Evolutionary conservation across 2,113 vertebrate genomes (phyloP).

Genomic region (Chitala chitala): DNA sequence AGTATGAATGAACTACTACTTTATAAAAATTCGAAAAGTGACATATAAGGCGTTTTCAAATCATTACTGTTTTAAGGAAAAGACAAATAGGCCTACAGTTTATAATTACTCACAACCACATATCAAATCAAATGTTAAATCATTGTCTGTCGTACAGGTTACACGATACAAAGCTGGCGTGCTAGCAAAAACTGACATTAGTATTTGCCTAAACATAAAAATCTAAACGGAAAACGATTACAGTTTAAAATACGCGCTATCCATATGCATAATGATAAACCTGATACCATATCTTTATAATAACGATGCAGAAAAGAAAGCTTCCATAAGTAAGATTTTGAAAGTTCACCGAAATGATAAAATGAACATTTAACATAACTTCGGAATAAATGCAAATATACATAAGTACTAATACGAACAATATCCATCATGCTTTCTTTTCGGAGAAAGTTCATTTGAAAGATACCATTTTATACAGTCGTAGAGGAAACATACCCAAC

Average conservation of each 20-base stretch:
- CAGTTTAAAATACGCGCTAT: not conserved
- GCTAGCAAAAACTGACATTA: too few species aligned
- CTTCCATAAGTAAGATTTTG: not conserved
- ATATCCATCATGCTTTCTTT: not conserved
- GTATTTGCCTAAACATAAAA: too few species aligned
- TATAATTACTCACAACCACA: slow-evolving; percentile 5
- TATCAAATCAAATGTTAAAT: not conserved
- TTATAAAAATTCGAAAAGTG: not conserved
- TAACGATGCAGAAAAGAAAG: not conserved
- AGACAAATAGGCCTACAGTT: not conserved
- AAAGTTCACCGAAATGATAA: not conserved
- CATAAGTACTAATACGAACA: not conserved
- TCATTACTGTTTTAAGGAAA: not conserved
- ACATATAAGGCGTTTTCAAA: not conserved
- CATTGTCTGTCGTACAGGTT: not conserved
- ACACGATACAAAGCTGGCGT: slow-evolving; percentile 1
- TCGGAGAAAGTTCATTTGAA: not conserved
- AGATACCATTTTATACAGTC: too few species aligned
- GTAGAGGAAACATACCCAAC: too few species aligned
- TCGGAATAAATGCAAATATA: slow-evolving; percentile 13
- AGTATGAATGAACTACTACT: not conserved
- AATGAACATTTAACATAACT: slow-evolving; percentile 17
- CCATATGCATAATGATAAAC: not conserved
- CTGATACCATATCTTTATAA: not conserved
- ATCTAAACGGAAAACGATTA: too few species aligned